These are phyloP conservation scores for Drosophila ustulata DNA, from an alignment of 2,888 invertebrate genomes.

Conservation along the genomic window DNA sequence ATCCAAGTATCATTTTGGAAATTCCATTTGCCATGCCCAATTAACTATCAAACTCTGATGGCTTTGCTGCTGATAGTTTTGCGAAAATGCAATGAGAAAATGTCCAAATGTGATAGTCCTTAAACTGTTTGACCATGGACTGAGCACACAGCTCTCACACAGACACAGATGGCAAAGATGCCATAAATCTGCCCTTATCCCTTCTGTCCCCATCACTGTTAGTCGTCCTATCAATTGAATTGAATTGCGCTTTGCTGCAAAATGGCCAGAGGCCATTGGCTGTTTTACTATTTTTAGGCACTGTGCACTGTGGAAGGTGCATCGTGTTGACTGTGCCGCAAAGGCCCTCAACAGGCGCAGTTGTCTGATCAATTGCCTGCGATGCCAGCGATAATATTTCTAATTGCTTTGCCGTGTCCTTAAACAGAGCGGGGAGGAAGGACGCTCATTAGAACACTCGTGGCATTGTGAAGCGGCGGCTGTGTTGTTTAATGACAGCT, in stretches of 20 bases:
- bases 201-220: background rate
- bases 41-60: background rate
- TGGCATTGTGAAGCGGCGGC: constrained; percentile 5
- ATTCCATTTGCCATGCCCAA: background rate
- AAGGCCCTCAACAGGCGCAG: constrained; percentile 40
- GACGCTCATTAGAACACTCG: constrained; percentile 24
- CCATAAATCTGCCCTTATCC: constrained; percentile 1
- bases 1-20: too few relatives aligned
- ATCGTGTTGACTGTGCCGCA: constrained; percentile 36
- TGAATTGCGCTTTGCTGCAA: constrained; percentile 33
- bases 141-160: constrained; percentile 44
- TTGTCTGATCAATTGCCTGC: constrained; percentile 70
- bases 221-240: constrained; percentile 49
- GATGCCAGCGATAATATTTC: constrained; percentile 56
- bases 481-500: constrained; percentile 62
- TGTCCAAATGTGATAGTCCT: constrained; percentile 49
- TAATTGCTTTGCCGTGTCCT: constrained; percentile 36
- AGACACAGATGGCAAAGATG: constrained; percentile 2
- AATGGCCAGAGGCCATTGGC: constrained; percentile 25
- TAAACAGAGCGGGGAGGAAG: background rate
- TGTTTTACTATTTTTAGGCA: constrained; percentile 58
- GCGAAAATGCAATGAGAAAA: constrained; percentile 48
- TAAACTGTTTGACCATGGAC: constrained; percentile 60
- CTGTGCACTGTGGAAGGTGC: constrained; percentile 26
- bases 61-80: constrained; percentile 42